Conservation (phyloP, 2,797 vertebrate genomes). For the Spinibarbus caldwelli region DNA sequence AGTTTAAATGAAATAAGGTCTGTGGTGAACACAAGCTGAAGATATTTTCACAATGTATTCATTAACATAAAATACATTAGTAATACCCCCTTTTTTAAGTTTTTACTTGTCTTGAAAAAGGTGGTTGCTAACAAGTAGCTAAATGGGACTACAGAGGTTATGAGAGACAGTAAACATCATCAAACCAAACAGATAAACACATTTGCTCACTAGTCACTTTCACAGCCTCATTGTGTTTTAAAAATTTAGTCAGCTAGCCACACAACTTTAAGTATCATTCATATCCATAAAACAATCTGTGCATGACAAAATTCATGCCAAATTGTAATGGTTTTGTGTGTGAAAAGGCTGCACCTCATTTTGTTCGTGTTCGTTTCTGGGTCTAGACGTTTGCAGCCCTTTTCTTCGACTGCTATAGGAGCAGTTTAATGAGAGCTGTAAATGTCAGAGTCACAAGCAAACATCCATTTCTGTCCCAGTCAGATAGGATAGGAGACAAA, state of each 20-base stretch:
- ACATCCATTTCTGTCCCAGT: constrained; percentile 65
- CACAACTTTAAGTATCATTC: neutral
- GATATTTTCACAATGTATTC: neutral
- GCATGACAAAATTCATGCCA: neutral
- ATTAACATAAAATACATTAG: no score
- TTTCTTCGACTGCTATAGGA: neutral
- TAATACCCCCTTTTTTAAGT: no score
- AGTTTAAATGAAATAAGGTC: neutral
- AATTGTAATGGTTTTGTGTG: no score
- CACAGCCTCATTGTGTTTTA: neutral
- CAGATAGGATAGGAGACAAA: constrained; percentile 62
- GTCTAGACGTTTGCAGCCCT: neutral
- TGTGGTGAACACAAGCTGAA: neutral
- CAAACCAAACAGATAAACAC: neutral
- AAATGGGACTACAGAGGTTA: neutral
- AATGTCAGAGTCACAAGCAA: constrained; percentile 17
- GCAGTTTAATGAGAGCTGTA: constrained; percentile 13
- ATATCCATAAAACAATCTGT: neutral
- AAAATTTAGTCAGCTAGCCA: neutral
- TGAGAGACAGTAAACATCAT: neutral
- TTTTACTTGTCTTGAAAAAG: neutral
- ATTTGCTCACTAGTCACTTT: neutral
- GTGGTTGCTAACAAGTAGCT: neutral
- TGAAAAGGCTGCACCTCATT: neutral
- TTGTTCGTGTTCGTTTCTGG: neutral